Conservation (phyloP, 2,888 invertebrate genomes). For the Homarus gammarus region DNA sequence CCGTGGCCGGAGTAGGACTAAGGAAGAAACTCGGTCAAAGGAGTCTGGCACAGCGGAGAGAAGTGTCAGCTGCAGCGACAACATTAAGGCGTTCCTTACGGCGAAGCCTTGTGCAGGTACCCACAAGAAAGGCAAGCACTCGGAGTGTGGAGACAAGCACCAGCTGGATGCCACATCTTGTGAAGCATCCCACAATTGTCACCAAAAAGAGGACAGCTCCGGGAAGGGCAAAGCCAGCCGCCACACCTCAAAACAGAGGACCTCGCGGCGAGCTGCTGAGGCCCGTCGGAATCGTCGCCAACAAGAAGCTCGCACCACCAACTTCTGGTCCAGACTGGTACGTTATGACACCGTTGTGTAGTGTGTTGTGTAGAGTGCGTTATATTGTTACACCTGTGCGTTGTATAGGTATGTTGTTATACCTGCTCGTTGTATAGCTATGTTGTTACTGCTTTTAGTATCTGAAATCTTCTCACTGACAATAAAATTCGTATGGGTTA, state of each 20-base stretch:
- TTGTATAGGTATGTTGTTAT: constrained; percentile 23
- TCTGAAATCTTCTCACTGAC: too few species aligned
- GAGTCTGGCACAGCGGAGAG: constrained; percentile 16
- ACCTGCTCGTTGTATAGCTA: too few species aligned
- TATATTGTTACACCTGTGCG: not conserved
- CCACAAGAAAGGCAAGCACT: not conserved
- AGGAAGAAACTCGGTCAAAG: not conserved
- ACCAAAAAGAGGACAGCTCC: not conserved
- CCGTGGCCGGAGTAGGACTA: constrained; percentile 17
- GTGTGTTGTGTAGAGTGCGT: too few species aligned
- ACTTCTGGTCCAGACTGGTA: constrained; percentile 48
- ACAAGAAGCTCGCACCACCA: not conserved
- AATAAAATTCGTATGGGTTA: too few species aligned
- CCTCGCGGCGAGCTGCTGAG: not conserved
- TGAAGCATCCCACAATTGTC: not conserved
- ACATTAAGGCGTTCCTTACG: constrained; percentile 52
- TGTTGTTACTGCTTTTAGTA: too few species aligned
- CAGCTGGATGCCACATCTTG: not conserved
- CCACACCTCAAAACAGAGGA: not conserved
- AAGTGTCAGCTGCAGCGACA: constrained; percentile 65
- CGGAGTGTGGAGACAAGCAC: constrained; percentile 22
- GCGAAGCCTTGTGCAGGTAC: constrained; percentile 34
- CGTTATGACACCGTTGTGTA: not conserved
- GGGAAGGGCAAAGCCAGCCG: not conserved
- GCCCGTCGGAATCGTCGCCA: not conserved